These are phyloP conservation scores for Rhagoletis zephyria DNA, from an alignment of 1,140 invertebrate genomes.

Conservation along the genomic window DNA sequence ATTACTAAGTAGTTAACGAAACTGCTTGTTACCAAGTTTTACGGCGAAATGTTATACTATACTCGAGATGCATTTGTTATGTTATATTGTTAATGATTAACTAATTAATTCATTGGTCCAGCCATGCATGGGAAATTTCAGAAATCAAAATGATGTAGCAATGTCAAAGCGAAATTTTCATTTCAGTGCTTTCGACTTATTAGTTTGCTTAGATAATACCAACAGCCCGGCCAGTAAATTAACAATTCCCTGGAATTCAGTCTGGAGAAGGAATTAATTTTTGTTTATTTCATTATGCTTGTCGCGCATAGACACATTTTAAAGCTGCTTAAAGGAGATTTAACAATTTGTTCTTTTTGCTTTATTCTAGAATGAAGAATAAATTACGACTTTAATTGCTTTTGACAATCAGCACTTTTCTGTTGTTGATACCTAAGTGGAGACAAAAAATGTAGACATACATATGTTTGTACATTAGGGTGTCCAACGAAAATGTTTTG, in stretches of 20 bases:
- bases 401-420: background rate
- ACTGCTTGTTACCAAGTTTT: too few relatives aligned
- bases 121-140: too few relatives aligned
- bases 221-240: background rate
- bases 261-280: slow-evolving; percentile 2
- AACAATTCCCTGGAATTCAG: background rate
- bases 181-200: background rate
- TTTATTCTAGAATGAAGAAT: background rate
- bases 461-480: too few relatives aligned
- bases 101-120: too few relatives aligned
- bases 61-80: too few relatives aligned
- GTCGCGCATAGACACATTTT: background rate
- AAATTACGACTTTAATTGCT: slow-evolving; percentile 34
- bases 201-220: background rate
- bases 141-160: too few relatives aligned
- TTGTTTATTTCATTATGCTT: background rate
- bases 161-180: background rate
- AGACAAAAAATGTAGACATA: background rate
- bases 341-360: background rate
- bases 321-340: slow-evolving; percentile 37
- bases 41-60: too few relatives aligned
- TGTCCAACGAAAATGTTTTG: too few relatives aligned
- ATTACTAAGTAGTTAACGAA: too few relatives aligned
- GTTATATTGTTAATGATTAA: too few relatives aligned
- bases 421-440: background rate